Conservation (phyloP, 2,888 invertebrate species). For the Stenodera caucasica region DNA sequence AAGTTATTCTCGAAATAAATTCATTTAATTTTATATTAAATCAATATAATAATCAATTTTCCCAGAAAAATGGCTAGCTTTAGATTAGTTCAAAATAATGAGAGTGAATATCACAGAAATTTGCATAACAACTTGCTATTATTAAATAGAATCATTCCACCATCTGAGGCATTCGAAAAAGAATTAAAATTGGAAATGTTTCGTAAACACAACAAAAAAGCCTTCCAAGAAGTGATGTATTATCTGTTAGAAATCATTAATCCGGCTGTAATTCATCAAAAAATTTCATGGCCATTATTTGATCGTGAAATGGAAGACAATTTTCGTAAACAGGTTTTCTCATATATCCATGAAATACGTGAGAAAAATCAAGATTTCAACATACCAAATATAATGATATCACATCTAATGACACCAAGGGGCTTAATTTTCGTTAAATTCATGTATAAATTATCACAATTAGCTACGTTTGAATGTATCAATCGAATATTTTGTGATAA, state of each 20-base stretch:
- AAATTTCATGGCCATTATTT: constrained; percentile 46
- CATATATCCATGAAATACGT: constrained; percentile 46
- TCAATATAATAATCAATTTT: neutral
- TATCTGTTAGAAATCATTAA: constrained; percentile 48
- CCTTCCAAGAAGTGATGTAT: constrained; percentile 48
- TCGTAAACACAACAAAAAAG: constrained; percentile 49
- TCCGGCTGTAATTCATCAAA: constrained; percentile 43
- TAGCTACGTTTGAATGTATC: constrained; percentile 45
- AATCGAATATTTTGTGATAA: neutral
- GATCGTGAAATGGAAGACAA: constrained; percentile 45
- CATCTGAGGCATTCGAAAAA: constrained; percentile 42
- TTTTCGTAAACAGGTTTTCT: constrained; percentile 47
- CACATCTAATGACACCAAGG: constrained; percentile 51
- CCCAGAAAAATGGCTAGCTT: neutral
- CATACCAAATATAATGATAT: constrained; percentile 46
- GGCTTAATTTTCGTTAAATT: constrained; percentile 48
- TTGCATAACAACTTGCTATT: constrained; percentile 46
- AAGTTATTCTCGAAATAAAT: neutral
- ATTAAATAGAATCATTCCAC: constrained; percentile 41
- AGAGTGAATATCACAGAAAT: constrained; percentile 29
- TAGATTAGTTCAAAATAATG: neutral
- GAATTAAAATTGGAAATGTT: constrained; percentile 52
- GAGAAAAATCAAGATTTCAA: constrained; percentile 43
- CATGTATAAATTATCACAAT: constrained; percentile 49
- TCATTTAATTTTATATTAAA: neutral